Evolutionary conservation across 2,888 invertebrate genomes (phyloP).

Genomic region (Cinara cedri): DNA sequence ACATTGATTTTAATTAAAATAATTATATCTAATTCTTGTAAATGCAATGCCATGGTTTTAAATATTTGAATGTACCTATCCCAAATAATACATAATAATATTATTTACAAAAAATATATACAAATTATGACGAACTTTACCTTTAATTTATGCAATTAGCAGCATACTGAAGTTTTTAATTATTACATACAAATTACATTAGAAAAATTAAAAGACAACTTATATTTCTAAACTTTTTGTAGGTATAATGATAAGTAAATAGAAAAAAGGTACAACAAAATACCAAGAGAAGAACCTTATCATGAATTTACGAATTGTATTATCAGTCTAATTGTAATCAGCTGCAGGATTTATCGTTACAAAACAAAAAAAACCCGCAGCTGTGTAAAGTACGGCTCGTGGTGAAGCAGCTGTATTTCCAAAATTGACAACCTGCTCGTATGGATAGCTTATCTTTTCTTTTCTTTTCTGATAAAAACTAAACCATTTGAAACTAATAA

Average conservation of each 20-base stretch:
- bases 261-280: background rate
- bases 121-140: background rate
- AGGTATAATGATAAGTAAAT: too few relatives aligned
- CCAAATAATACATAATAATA: too few relatives aligned
- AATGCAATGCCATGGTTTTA: background rate
- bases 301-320: constrained; percentile 13
- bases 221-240: constrained; percentile 15
- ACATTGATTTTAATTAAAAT: background rate
- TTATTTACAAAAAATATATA: background rate
- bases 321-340: constrained; percentile 35
- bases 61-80: too few relatives aligned
- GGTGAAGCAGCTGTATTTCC: background rate
- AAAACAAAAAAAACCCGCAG: constrained; percentile 10
- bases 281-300: constrained; percentile 2
- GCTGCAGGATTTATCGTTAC: background rate
- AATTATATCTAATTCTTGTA: background rate
- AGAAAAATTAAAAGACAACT: background rate
- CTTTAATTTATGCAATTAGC: constrained; percentile 3
- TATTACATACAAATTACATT: background rate
- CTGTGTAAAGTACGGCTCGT: too few relatives aligned
- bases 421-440: constrained; percentile 11
- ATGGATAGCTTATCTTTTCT: background rate
- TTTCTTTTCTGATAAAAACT: constrained; percentile 16
- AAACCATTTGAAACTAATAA: background rate
- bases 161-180: background rate